phyloP scores from a whole-genome alignment of 1,140 invertebrate genomes.

The Temnothorax curvispinosus region DNA sequence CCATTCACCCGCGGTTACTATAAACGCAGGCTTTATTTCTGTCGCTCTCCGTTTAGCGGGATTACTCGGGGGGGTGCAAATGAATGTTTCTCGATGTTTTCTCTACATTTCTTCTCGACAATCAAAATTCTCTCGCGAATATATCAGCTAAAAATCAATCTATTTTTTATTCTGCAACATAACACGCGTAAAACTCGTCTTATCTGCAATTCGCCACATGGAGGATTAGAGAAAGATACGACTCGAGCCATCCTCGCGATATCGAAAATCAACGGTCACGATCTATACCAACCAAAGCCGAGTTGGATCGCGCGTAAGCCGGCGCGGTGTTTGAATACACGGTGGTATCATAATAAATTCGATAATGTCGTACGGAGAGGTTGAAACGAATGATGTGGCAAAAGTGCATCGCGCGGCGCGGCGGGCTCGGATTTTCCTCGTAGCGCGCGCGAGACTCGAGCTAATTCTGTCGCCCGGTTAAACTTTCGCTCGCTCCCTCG shows the following conservation, averaged over 20 bases:
- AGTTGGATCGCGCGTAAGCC: not conserved
- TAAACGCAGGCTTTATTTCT: constrained; percentile 39
- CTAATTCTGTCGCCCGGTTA: constrained; percentile 41
- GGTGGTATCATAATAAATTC: not conserved
- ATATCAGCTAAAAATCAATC: not conserved
- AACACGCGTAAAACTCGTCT: not conserved
- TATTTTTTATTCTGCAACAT: not conserved
- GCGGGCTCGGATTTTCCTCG: not conserved
- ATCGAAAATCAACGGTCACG: not conserved
- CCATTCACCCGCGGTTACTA: constrained; percentile 32
- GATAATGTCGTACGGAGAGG: not conserved
- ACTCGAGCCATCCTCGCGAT: not conserved
- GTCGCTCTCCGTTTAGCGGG: constrained; percentile 11
- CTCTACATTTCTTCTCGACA: not conserved
- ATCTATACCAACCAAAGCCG: not conserved
- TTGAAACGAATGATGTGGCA: not conserved
- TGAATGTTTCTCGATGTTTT: not conserved
- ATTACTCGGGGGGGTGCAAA: not conserved
- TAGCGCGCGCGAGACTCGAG: not conserved
- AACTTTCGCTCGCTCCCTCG: constrained; percentile 27
- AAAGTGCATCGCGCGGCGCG: not conserved
- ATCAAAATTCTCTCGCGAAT: not conserved
- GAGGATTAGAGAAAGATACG: not conserved
- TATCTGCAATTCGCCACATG: not conserved
- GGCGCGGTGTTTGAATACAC: not conserved